Evolutionary conservation across 2,797 vertebrate species (phyloP), one percentile per base, ranked within the genome.

Genomic region (Ctenochaetus hawaiiensis): DNA sequence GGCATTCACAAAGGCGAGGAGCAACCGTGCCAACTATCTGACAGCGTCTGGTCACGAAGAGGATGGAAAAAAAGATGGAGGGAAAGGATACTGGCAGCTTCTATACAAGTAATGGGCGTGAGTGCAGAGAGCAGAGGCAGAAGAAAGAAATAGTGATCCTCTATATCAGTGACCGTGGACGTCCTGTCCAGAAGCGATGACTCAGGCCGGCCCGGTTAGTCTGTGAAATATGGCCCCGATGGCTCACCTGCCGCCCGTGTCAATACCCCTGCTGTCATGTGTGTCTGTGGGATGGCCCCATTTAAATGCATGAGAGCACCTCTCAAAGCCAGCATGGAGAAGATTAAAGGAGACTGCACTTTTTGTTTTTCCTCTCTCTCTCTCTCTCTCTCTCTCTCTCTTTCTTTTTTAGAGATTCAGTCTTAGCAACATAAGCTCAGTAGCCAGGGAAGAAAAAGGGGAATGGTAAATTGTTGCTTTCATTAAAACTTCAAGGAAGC

Each of bases 401-500:
- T 79, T 70, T 72, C 59, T 49, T 84, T 82, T 85, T 78, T 7
- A 66, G 65, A 77, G 67, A 84, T 71, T 73, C 71, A n/a, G 80
- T 77, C 66, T 54, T 49, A 83, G 86, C 86, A 83, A 78, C 76
- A 73, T 85, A 85, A 84, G 81, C 85, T 84, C 66, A 8, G 83
- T 70, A 88, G 85, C 75, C 67, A 66, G 77, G 79, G 75, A 86
- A 89, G 87, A 90, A 87, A 88, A 91, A 82, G 79, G 62, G 76
- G 10, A 90, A 92, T 91, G 75, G 84, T 89, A 92, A 93, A 94
- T 93, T 90, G 91, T 92, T 89, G 88, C 93, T 92, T 94, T 93
- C 91, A 94, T 93, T 94, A 93, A 93, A 95, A 92, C 93, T 92
- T 94, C 91, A 95, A 94, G 89, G 86, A 91, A 87, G 87, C 81